These are phyloP conservation scores for Beroe ovata DNA, from an alignment of 37 sponge, comb jelly and placozoan genomes.

Conservation along the genomic window DNA sequence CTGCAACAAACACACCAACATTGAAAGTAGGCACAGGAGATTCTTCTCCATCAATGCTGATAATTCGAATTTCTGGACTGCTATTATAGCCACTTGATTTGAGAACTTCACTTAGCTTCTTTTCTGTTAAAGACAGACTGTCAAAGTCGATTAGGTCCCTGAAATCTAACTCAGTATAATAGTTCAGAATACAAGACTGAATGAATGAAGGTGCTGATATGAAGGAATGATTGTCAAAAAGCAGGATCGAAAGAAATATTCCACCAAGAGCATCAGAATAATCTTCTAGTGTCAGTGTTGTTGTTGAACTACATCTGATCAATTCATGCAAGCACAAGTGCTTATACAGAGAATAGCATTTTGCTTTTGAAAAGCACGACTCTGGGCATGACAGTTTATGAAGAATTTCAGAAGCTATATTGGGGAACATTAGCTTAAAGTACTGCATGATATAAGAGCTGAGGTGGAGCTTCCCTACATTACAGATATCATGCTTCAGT, in stretches of 20 bases:
- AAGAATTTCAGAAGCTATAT: constrained; percentile 12
- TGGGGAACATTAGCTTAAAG: constrained; percentile 3
- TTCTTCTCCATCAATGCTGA: constrained; percentile 53
- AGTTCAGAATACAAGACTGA: constrained; percentile 21
- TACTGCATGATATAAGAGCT: neutral
- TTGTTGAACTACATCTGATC: neutral
- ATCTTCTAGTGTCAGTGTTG: constrained; percentile 8
- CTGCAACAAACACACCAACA: constrained; percentile 30
- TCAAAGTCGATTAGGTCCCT: neutral
- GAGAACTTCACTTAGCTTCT: constrained; percentile 11
- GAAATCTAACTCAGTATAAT: constrained; percentile 45
- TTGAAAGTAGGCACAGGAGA: neutral
- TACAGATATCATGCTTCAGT: constrained; percentile 21
- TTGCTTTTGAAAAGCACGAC: neutral
- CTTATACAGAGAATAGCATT: constrained; percentile 55
- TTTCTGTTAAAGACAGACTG: neutral
- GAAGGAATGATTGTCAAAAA: constrained; percentile 10
- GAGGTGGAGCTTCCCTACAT: constrained; percentile 3
- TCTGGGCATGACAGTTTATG: constrained; percentile 36
- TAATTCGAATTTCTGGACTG: constrained; percentile 19
- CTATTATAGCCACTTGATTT: neutral
- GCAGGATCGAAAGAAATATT: constrained; percentile 3
- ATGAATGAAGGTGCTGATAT: constrained; percentile 27
- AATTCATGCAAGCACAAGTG: constrained; percentile 21
- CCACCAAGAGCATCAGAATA: constrained; percentile 22